Evolutionary conservation across 2,113 vertebrate species (phyloP).

Genomic region (Pygoscelis adeliae): DNA sequence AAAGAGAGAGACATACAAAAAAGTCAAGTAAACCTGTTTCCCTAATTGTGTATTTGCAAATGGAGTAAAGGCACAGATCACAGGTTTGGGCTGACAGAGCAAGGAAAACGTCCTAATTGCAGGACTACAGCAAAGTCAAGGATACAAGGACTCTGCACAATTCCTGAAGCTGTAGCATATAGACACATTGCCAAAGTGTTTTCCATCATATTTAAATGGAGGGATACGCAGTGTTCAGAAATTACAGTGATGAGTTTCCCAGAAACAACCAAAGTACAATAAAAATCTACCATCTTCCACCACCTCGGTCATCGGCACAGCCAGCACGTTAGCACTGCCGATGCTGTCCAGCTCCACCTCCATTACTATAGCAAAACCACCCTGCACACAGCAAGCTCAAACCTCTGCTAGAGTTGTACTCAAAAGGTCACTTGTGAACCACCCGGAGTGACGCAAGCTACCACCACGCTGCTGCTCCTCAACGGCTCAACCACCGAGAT

Average conservation of each 20-base stretch:
- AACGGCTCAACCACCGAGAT: fast-evolving
- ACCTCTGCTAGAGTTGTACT: background rate
- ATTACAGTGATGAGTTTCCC: background rate
- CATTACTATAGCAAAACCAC: background rate
- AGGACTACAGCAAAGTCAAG: background rate
- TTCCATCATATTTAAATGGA: background rate
- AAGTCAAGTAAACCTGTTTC: background rate
- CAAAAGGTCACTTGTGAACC: background rate
- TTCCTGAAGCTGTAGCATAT: background rate
- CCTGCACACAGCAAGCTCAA: background rate
- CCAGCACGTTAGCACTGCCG: background rate
- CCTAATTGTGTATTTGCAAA: background rate
- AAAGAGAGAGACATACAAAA: background rate
- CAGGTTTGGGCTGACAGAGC: background rate
- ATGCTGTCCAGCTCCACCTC: background rate
- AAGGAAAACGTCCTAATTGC: background rate
- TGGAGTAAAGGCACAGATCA: background rate
- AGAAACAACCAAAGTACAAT: background rate
- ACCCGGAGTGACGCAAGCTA: fast-evolving
- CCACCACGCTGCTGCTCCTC: background rate
- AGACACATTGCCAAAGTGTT: background rate
- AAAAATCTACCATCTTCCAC: background rate
- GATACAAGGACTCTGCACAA: background rate
- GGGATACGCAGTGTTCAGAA: background rate
- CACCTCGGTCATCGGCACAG: background rate